Conservation (phyloP, 1,140 invertebrate species). For the silkworm (Bombyx mori) region DNA sequence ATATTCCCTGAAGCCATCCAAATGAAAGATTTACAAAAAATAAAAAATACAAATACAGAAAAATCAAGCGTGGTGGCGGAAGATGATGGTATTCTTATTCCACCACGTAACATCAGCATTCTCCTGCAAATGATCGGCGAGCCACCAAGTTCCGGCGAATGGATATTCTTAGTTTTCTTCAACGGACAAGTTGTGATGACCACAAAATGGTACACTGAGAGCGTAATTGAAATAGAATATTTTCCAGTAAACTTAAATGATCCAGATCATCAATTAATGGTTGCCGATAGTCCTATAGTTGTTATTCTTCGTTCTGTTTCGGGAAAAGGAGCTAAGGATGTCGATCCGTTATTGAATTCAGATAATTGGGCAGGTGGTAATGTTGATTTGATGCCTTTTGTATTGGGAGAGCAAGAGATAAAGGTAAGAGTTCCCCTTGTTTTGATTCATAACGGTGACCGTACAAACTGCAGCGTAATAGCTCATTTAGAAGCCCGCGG, state of each 20-base stretch:
- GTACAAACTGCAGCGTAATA: constrained; percentile 25
- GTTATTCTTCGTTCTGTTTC: constrained; percentile 34
- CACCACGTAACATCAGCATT: constrained; percentile 26
- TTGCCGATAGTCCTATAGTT: constrained; percentile 38
- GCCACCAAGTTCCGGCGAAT: constrained; percentile 29
- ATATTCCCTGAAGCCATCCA: neutral
- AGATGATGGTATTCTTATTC: constrained; percentile 18
- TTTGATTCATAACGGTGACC: constrained; percentile 28
- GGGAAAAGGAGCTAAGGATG: constrained; percentile 40
- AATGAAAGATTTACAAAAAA: constrained; percentile 3
- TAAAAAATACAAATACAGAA: constrained; percentile 8
- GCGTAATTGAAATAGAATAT: constrained; percentile 16
- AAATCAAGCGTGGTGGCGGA: constrained; percentile 28
- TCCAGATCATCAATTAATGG: constrained; percentile 19
- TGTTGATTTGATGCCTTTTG: constrained; percentile 48
- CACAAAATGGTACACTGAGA: constrained; percentile 37
- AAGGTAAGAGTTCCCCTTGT: constrained; percentile 27
- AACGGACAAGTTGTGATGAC: constrained; percentile 37
- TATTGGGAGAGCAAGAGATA: constrained; percentile 45
- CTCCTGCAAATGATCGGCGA: constrained; percentile 29
- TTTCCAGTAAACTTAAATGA: constrained; percentile 41
- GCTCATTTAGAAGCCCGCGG: constrained; percentile 22
- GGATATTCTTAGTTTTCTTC: constrained; percentile 36
- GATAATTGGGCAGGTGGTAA: constrained; percentile 51
- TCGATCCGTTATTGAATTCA: constrained; percentile 41